Conservation (phyloP, 35 echinoderm and acorn worm genomes). For the Apostichopus japonicus region DNA sequence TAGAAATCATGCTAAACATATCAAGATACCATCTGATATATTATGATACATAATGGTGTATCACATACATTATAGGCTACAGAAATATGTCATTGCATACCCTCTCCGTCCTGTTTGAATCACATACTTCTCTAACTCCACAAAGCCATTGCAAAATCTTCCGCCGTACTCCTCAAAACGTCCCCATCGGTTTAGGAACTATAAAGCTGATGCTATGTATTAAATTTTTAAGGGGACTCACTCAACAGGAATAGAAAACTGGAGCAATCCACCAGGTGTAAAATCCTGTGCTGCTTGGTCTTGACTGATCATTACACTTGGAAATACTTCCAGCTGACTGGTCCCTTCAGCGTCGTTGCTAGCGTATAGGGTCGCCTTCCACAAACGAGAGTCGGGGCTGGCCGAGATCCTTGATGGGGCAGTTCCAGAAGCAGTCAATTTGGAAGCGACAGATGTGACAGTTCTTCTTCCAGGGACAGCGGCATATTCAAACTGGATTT, state of each 20-base stretch:
- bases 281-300: neutral
- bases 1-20: too few relatives aligned
- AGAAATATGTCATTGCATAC: too few relatives aligned
- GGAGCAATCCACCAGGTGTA: neutral
- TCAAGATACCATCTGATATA: too few relatives aligned
- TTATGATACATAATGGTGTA: too few relatives aligned
- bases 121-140: neutral
- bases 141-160: neutral
- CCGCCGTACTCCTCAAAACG: neutral
- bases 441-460: neutral
- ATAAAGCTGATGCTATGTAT: neutral
- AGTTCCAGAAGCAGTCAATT: neutral
- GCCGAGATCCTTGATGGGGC: neutral
- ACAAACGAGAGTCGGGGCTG: neutral
- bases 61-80: too few relatives aligned
- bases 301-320: neutral
- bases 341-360: neutral
- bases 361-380: neutral
- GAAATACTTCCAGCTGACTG: neutral
- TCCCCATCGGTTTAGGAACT: neutral
- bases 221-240: neutral
- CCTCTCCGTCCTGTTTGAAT: neutral
- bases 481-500: neutral
- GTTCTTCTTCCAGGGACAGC: neutral
- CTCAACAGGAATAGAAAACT: neutral